Conservation (phyloP, 1,140 invertebrate species). For the Hyles vespertilio region DNA sequence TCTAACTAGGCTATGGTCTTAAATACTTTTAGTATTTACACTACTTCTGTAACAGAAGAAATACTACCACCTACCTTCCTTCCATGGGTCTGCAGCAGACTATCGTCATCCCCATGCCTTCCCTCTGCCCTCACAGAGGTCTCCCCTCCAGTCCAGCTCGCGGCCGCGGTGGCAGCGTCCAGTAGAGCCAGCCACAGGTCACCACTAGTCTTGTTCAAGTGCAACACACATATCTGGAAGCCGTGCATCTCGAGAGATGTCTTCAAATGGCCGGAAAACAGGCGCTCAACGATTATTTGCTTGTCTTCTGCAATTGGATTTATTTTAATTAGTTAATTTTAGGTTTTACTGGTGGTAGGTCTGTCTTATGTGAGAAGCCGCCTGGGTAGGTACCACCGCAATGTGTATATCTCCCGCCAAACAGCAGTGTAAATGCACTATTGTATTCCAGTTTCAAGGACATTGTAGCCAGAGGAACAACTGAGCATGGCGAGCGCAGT, state of each 20-base stretch:
- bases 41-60: too few relatives aligned
- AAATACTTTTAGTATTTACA: too few relatives aligned
- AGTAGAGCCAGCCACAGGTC: slow-evolving; percentile 75
- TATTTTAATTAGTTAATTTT: too few relatives aligned
- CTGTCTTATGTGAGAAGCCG: too few relatives aligned
- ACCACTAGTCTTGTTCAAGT: slow-evolving; percentile 69
- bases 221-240: slow-evolving; percentile 84
- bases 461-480: too few relatives aligned
- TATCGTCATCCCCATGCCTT: slow-evolving; percentile 36
- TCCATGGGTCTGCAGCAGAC: slow-evolving; percentile 28
- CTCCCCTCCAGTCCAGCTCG: slow-evolving; percentile 77
- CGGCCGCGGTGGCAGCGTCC: slow-evolving; percentile 77
- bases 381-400: too few relatives aligned
- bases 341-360: not conserved
- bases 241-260: slow-evolving; percentile 90
- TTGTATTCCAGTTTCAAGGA: too few relatives aligned
- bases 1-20: too few relatives aligned
- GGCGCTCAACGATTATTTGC: slow-evolving; percentile 77
- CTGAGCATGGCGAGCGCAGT: not conserved
- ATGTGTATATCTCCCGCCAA: too few relatives aligned
- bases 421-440: too few relatives aligned
- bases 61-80: slow-evolving; percentile 31
- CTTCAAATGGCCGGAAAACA: slow-evolving; percentile 84
- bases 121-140: slow-evolving; percentile 28
- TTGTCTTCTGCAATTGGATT: slow-evolving; percentile 62